A percentile compares a stretch with the other conserved stretches of the same genome.
These are phyloP conservation scores for Archaeoteleia sp. DNA, from an alignment of 2,888 invertebrate species.

Conservation along the genomic window DNA sequence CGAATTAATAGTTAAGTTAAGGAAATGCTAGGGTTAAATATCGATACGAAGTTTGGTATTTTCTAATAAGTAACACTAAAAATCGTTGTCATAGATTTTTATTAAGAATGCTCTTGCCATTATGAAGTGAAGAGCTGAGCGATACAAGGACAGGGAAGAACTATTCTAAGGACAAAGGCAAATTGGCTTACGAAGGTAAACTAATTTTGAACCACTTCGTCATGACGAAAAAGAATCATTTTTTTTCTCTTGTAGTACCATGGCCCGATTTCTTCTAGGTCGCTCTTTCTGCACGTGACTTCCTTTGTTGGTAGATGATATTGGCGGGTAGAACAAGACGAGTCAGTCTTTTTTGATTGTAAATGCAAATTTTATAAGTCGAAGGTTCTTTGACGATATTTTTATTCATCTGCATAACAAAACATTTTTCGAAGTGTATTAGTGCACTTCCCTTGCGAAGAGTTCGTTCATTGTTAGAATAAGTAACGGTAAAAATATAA, in stretches of 20 bases:
- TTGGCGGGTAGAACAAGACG: slow-evolving; percentile 17
- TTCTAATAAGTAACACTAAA: too few relatives aligned
- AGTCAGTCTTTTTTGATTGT: slow-evolving; percentile 33
- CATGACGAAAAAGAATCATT: slow-evolving; percentile 8
- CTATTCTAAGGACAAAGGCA: too few relatives aligned
- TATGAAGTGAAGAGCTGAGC: too few relatives aligned
- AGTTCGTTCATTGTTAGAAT: background rate
- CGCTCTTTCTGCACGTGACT: slow-evolving; percentile 3
- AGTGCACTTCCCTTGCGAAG: background rate
- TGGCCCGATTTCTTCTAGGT: slow-evolving; percentile 10
- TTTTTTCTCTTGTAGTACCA: slow-evolving; percentile 12
- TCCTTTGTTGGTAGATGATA: slow-evolving; percentile 38
- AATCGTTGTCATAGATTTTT: too few relatives aligned
- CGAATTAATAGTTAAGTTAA: too few relatives aligned
- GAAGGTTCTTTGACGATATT: slow-evolving; percentile 35
- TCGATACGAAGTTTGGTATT: too few relatives aligned
- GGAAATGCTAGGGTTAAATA: too few relatives aligned
- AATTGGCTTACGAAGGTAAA: slow-evolving; percentile 64
- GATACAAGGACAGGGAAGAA: too few relatives aligned
- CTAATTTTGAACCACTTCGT: slow-evolving; percentile 58
- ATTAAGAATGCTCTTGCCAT: too few relatives aligned
- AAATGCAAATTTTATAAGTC: slow-evolving; percentile 49
- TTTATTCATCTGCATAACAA: background rate
- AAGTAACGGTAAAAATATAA: too few relatives aligned
- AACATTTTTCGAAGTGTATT: background rate